Base-by-base conservation (phyloP, 2,888 invertebrate species). In the Ennomos erosarius region DNA sequence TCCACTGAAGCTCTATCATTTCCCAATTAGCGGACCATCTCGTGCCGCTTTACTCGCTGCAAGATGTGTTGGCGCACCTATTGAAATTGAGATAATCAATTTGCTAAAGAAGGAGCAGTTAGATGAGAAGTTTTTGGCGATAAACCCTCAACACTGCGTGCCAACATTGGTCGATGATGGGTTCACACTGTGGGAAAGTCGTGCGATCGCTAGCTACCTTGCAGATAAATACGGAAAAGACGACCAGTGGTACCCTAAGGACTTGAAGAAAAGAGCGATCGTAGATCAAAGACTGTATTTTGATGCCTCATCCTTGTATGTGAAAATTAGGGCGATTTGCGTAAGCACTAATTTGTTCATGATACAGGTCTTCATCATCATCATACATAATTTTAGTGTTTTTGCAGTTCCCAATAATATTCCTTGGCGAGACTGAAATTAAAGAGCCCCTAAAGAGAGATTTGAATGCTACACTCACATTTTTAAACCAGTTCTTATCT, bases 121-220 rank as follows among this genome's bases (percentile, higher is more conserved):
- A 0, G 87, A 88, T 55, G 90, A 93, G 45, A 93, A 91, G 67
- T 95, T 94, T 69, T 64, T 92, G 45, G 89, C 94, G 85, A 88
- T 95, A 44, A 95, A 95, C 79, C 95, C 95, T 6, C 95, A 95
- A 74, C 95, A 95, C 76, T 93, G 93, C 59, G 85, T 96, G 5
- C 96, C 96, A 9, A 95, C 95, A 9, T 84, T 96, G 56, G 94
- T 94, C 26, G 96, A 96, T 76, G 92, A 94, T 57, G 95, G 94
- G 10, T 95, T 95, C 74, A 78, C 92, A 10, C 64, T 96, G 47
- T 95, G 95, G 95, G 96, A 96, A 78, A 95, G 95, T 69, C 92
- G 94, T 38, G 95, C 95, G 9, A 95, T 95, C 60, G 91, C 93
- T 4, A 83, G 92, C 46, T 96, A 95, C 77, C 86, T 95, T 64